Percentiles rank a stretch among this genome's conserved stretches.
phyloP scores from a whole-genome alignment of 2,797 vertebrate genomes.

The Onychomys arenicola region DNA sequence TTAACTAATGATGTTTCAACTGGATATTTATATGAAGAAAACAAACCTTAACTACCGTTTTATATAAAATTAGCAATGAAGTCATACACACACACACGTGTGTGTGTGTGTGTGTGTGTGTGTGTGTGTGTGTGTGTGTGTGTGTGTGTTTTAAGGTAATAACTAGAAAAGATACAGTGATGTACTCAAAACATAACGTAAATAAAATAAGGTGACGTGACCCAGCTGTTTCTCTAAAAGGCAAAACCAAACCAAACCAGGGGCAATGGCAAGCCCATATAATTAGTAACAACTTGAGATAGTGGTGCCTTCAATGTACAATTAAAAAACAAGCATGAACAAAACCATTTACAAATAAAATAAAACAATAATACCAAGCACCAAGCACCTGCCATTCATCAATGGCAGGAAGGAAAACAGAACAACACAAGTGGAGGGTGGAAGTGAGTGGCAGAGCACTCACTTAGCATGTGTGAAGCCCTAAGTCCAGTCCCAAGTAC shows the following conservation, averaged over 20 bases:
- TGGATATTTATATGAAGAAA: constrained; percentile 29
- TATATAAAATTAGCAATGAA: constrained; percentile 52
- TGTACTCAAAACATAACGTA: background rate
- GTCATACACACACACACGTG: background rate
- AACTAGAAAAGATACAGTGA: background rate
- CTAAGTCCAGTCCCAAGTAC: background rate
- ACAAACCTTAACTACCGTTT: background rate
- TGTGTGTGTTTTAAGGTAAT: background rate
- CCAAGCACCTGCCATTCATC: background rate
- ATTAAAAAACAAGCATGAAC: background rate
- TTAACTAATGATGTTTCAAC: constrained; percentile 28
- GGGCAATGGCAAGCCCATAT: background rate
- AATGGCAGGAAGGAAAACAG: background rate
- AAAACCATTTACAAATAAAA: background rate
- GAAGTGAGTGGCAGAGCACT: background rate
- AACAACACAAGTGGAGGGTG: background rate
- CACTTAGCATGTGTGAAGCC: background rate
- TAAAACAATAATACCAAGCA: background rate
- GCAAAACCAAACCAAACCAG: background rate
- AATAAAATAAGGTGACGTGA: background rate
- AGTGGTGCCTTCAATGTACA: background rate
- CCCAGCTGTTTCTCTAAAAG: background rate
- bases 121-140: background rate
- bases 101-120: background rate
- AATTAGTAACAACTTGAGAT: background rate